These are phyloP conservation scores for Ganaspis sp. DNA, from an alignment of 1,140 invertebrate species.

Conservation along the genomic window DNA sequence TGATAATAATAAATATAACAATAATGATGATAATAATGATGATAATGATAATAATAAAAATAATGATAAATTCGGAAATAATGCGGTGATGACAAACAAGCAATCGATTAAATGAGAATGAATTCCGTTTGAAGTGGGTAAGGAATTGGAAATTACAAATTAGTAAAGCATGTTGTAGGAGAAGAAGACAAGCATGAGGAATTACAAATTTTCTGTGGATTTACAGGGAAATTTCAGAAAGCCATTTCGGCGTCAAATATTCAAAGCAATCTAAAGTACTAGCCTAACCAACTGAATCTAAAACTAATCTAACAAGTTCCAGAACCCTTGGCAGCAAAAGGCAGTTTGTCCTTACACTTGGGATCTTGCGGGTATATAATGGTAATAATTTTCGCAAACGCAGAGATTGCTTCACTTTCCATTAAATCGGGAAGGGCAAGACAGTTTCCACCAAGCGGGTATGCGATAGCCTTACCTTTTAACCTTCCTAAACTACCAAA, in stretches of 20 bases:
- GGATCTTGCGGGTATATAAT: constrained; percentile 51
- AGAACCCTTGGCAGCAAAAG: constrained; percentile 45
- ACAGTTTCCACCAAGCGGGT: constrained; percentile 51
- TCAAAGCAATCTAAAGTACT: constrained; percentile 61
- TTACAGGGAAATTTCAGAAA: background rate
- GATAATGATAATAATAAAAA: too few relatives aligned
- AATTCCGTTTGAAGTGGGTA: background rate
- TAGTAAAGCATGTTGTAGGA: background rate
- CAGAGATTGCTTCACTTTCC: constrained; percentile 63
- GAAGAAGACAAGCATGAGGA: background rate
- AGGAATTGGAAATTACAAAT: background rate
- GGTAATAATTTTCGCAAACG: constrained; percentile 62
- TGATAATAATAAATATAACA: too few relatives aligned
- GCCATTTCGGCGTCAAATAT: constrained; percentile 54
- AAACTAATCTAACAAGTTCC: constrained; percentile 67
- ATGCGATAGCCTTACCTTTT: constrained; percentile 8
- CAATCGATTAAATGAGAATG: background rate
- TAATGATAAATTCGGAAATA: too few relatives aligned
- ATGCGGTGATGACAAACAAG: background rate
- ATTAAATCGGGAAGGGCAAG: constrained; percentile 63
- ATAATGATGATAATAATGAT: too few relatives aligned
- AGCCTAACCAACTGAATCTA: constrained; percentile 54
- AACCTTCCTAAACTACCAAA: constrained; percentile 16
- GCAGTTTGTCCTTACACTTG: constrained; percentile 44
- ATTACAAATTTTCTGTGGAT: background rate